Conservation (phyloP, 2,113 vertebrate genomes). For the Rissa tridactyla region DNA sequence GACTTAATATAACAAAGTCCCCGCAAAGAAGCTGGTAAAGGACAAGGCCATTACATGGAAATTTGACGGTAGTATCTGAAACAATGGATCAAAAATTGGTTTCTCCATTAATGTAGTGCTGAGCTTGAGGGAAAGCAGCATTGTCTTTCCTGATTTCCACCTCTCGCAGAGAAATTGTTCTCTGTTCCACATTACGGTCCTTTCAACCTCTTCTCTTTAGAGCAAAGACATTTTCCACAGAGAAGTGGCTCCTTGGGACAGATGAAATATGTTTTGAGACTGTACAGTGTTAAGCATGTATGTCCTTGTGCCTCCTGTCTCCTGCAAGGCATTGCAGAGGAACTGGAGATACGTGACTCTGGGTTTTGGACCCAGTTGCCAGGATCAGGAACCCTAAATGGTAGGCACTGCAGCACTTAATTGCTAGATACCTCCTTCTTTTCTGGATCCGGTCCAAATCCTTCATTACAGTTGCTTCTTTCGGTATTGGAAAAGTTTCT, state of each 20-base stretch:
- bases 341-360: neutral
- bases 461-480: neutral
- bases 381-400: neutral
- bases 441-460: neutral
- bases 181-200: neutral
- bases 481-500: neutral
- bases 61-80: neutral
- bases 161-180: neutral
- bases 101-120: neutral
- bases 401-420: neutral
- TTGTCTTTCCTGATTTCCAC: neutral
- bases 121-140: neutral
- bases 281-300: neutral
- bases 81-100: neutral
- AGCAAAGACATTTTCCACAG: neutral
- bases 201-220: neutral
- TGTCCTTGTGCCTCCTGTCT: neutral
- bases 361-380: neutral
- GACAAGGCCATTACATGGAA: neutral
- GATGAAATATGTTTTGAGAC: neutral
- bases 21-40: neutral
- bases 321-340: neutral
- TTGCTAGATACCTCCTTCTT: neutral
- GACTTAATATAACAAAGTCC: neutral
- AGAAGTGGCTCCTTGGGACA: neutral